Evolutionary conservation across 2,113 vertebrate genomes (phyloP).

Genomic region (Myotis lucifugus): DNA sequence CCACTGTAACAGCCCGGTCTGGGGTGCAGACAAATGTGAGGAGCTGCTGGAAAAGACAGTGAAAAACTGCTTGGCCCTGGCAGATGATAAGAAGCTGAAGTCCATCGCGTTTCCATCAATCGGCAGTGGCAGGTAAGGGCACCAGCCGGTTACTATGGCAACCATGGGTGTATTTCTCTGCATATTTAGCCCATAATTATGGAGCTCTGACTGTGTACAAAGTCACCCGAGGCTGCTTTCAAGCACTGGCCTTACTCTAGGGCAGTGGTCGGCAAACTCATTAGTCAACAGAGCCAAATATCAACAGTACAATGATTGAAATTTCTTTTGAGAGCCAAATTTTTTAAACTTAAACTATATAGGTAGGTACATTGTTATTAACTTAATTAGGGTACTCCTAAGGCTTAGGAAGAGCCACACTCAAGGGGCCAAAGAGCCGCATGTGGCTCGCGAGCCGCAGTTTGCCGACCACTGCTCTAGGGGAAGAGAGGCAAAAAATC

Average conservation of each 20-base stretch:
- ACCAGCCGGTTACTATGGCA: accelerated
- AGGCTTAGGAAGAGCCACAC: too few relatives aligned
- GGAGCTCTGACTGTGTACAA: not conserved
- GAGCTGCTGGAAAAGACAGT: conserved; percentile 98
- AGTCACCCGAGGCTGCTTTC: not conserved
- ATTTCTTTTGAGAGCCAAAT: too few relatives aligned
- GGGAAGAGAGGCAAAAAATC: not conserved
- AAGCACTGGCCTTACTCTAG: not conserved
- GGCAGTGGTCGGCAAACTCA: too few relatives aligned
- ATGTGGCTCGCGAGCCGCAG: too few relatives aligned
- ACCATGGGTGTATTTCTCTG: not conserved
- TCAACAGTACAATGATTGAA: too few relatives aligned
- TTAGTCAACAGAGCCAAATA: too few relatives aligned
- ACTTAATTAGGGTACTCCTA: too few relatives aligned
- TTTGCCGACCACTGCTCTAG: too few relatives aligned
- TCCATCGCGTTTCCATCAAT: conserved; percentile 98
- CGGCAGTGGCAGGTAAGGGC: conserved; percentile 95
- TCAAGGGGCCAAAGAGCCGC: too few relatives aligned
- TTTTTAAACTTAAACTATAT: too few relatives aligned
- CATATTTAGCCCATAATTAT: accelerated
- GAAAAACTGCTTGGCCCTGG: conserved; percentile 97
- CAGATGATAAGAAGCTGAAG: conserved; percentile 99
- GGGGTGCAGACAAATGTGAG: conserved; percentile 97
- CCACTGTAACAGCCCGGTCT: conserved; percentile 97
- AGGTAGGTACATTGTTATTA: too few relatives aligned